Evolutionary conservation across 2,113 vertebrate genomes (phyloP).

Genomic region (Saguinus imperator): DNA sequence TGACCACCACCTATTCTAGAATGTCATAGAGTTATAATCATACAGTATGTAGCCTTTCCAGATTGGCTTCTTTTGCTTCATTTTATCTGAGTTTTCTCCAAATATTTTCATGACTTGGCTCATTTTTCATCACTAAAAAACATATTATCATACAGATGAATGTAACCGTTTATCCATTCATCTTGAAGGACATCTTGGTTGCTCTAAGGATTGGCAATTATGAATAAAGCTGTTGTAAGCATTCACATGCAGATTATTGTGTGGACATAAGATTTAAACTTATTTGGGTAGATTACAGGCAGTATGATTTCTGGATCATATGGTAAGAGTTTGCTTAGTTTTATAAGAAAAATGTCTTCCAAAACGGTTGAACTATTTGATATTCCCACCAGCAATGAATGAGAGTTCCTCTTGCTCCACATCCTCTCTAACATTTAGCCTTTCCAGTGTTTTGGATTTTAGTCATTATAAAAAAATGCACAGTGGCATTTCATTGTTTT

Average conservation of each 20-base stretch:
- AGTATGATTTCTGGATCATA: neutral
- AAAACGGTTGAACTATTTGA: neutral
- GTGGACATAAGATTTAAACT: neutral
- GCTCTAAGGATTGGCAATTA: neutral
- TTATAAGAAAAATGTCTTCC: neutral
- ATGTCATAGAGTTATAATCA: neutral
- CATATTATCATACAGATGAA: neutral
- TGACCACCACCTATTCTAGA: neutral
- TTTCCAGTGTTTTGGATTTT: neutral
- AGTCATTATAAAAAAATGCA: neutral
- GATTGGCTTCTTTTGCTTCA: neutral
- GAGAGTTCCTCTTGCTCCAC: neutral
- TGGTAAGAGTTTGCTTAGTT: conserved; percentile 5
- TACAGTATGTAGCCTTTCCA: neutral
- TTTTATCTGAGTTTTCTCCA: neutral
- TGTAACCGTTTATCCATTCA: neutral
- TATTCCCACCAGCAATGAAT: neutral
- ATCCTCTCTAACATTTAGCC: neutral
- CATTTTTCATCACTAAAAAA: neutral
- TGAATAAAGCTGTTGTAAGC: neutral
- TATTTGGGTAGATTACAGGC: neutral
- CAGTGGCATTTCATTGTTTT: neutral
- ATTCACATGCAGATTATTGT: neutral
- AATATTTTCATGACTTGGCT: neutral
- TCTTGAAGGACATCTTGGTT: neutral